Percentiles rank a stretch among this genome's conserved stretches.
Evolutionary conservation across 1,140 invertebrate species (phyloP).

Genomic region (Stegodyphus mimosarum): DNA sequence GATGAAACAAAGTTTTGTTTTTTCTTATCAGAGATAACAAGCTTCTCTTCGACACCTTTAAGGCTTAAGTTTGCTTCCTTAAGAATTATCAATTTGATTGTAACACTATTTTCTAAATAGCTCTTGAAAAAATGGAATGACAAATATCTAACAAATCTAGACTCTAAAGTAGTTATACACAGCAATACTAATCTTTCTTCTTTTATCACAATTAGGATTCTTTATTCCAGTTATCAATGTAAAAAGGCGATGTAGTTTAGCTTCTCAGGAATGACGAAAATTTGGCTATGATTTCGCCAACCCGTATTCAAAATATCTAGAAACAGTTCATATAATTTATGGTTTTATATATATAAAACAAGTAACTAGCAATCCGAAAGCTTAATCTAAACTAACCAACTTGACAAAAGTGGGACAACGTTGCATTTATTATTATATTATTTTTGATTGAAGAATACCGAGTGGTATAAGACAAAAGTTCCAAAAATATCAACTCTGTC

Average conservation of each 20-base stretch:
- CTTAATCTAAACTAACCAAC: constrained; percentile 6
- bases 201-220: constrained; percentile 34
- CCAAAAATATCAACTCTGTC: too few relatives aligned
- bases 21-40: neutral
- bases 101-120: constrained; percentile 22
- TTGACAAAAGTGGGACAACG: neutral
- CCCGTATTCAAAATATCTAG: constrained; percentile 25
- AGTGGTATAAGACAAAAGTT: neutral
- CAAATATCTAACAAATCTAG: constrained; percentile 25
- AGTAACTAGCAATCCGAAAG: constrained; percentile 19
- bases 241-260: neutral
- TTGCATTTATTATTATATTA: too few relatives aligned
- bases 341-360: constrained; percentile 5
- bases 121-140: neutral
- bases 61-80: constrained; percentile 3
- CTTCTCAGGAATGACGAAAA: neutral
- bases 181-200: neutral
- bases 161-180: constrained; percentile 14
- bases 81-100: constrained; percentile 2
- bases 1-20: neutral
- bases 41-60: neutral
- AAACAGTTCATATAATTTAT: neutral
- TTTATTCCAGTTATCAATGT: neutral
- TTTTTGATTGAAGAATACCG: neutral
- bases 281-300: neutral